Evolutionary conservation across 1,140 invertebrate genomes (phyloP).

Genomic region (Cotesia vestalis): DNA sequence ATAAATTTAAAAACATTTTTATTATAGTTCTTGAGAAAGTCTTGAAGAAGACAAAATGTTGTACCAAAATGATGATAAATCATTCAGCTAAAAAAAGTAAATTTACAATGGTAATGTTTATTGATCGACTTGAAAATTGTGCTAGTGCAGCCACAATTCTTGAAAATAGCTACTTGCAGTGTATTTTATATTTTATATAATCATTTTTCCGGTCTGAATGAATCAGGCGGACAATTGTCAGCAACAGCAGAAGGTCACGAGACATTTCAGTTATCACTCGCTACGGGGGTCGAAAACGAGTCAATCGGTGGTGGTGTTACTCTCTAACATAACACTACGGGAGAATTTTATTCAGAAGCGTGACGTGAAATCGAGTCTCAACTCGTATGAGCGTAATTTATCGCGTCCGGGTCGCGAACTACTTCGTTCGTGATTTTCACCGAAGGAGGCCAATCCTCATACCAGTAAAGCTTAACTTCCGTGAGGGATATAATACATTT

Average conservation of each 20-base stretch:
- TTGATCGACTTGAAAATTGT: too few relatives aligned
- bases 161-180: too few relatives aligned
- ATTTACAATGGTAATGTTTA: too few relatives aligned
- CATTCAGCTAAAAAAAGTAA: too few relatives aligned
- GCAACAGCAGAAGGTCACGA: conserved; percentile 48
- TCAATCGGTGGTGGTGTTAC: conserved; percentile 12
- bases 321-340: background rate
- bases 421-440: conserved; percentile 45
- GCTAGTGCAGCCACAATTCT: too few relatives aligned
- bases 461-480: conserved; percentile 1
- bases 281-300: conserved; percentile 31
- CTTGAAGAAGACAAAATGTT: too few relatives aligned
- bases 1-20: too few relatives aligned
- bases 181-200: too few relatives aligned
- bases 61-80: too few relatives aligned
- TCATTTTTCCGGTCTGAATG: conserved; percentile 12
- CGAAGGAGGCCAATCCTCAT: conserved; percentile 35
- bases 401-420: conserved; percentile 39
- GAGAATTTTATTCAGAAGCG: conserved; percentile 18
- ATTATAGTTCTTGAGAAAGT: too few relatives aligned
- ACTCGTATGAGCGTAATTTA: conserved; percentile 37
- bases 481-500: background rate
- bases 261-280: conserved; percentile 40
- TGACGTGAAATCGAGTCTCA: conserved; percentile 33
- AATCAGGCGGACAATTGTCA: conserved; percentile 35